Conservation (phyloP, 2,113 vertebrate species). For the Himantopus leucocephalus region DNA sequence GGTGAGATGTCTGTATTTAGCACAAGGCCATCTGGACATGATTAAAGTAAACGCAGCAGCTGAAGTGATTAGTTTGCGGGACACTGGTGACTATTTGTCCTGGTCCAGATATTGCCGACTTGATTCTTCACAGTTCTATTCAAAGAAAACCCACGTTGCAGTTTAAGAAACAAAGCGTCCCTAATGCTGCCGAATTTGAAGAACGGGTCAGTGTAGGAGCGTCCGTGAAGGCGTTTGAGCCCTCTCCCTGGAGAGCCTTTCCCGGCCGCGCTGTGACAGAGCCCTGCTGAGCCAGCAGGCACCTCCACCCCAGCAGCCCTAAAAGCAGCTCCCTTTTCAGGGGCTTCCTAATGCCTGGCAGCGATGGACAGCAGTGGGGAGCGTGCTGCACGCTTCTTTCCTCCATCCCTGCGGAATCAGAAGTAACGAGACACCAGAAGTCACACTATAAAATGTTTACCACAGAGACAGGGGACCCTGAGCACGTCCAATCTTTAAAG, state of each 20-base stretch:
- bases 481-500: not conserved
- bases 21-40: not conserved
- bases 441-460: not conserved
- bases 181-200: not conserved
- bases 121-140: not conserved
- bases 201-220: not conserved
- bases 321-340: not conserved
- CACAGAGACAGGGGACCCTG: not conserved
- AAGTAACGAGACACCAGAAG: not conserved
- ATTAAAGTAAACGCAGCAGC: not conserved
- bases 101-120: not conserved
- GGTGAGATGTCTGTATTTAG: not conserved
- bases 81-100: not conserved
- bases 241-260: not conserved
- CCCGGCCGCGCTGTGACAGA: not conserved
- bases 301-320: not conserved
- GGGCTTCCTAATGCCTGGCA: not conserved
- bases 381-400: not conserved
- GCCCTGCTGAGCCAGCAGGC: not conserved
- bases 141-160: not conserved
- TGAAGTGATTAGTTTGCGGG: not conserved
- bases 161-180: not conserved
- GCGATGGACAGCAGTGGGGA: not conserved
- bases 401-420: not conserved
- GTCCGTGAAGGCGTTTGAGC: rapidly evolving